phyloP scores from a whole-genome alignment of 1,140 invertebrate species.

The Wiebesia pumilae region DNA sequence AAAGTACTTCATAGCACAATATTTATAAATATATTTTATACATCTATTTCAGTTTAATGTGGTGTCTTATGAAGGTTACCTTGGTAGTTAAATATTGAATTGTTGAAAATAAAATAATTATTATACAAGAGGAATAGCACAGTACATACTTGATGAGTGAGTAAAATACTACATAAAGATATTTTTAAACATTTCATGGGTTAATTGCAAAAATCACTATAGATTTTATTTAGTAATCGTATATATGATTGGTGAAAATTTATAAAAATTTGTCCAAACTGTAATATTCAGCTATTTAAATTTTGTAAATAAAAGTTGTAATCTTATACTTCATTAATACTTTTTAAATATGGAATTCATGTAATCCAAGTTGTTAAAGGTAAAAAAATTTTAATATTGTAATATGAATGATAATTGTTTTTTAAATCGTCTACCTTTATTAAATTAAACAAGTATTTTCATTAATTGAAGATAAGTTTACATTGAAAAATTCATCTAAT shows the following conservation, averaged over 20 bases:
- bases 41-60: background rate
- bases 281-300: slow-evolving; percentile 12
- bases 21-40: background rate
- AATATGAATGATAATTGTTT: slow-evolving; percentile 1
- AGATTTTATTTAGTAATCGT: background rate
- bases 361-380: slow-evolving; percentile 23
- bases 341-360: background rate
- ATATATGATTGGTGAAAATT: background rate
- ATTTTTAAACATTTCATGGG: background rate
- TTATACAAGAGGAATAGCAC: background rate
- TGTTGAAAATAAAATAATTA: slow-evolving; percentile 19
- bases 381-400: slow-evolving; percentile 6
- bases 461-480: slow-evolving; percentile 22
- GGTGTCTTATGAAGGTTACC: background rate
- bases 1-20: background rate
- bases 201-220: background rate
- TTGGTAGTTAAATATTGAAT: background rate
- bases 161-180: background rate
- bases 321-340: background rate
- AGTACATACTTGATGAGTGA: background rate
- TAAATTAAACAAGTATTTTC: background rate
- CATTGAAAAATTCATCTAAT: slow-evolving; percentile 16
- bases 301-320: slow-evolving; percentile 15
- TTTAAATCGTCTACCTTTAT: slow-evolving; percentile 28
- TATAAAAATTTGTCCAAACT: background rate